phyloP scores from a whole-genome alignment of 2,113 vertebrate genomes.

The Bubo blakistoni region DNA sequence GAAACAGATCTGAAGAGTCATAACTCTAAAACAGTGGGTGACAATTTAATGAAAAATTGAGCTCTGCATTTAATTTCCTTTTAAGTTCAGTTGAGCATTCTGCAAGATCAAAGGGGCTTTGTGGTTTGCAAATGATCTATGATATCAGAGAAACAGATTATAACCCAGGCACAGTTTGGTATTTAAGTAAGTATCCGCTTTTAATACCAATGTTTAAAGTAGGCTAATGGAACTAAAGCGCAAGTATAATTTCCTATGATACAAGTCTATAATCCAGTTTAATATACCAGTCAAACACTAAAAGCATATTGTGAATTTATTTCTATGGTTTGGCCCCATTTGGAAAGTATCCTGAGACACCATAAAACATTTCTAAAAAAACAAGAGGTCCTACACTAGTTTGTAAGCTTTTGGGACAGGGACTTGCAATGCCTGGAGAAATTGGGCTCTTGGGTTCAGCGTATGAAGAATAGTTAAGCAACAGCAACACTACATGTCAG shows the following conservation, averaged over 20 bases:
- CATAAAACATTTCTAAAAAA: not conserved
- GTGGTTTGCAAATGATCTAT: constrained; percentile 67
- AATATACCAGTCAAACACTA: constrained; percentile 10
- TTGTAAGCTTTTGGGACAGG: not conserved
- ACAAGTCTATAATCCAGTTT: constrained; percentile 57
- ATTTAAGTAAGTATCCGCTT: constrained; percentile 60
- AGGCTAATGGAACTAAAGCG: constrained; percentile 58
- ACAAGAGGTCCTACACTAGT: not conserved
- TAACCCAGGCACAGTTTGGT: constrained; percentile 57
- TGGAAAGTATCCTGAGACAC: not conserved
- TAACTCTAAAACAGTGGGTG: constrained; percentile 71
- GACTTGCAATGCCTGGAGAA: not conserved
- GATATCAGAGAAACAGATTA: constrained; percentile 67
- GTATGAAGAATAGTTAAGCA: not conserved
- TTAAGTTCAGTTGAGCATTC: constrained; percentile 69
- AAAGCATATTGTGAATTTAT: constrained; percentile 45
- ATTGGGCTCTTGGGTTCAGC: not conserved
- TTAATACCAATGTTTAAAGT: constrained; percentile 65
- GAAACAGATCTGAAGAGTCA: constrained; percentile 66
- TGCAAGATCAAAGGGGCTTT: constrained; percentile 66
- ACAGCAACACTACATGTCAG: not conserved
- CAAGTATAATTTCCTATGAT: constrained; percentile 41
- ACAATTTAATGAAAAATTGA: constrained; percentile 76
- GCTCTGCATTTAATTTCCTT: constrained; percentile 72
- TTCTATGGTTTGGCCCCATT: not conserved